Evolutionary conservation across 1,140 invertebrate genomes (phyloP), one percentile per base, ranked within the genome.

Genomic region (Calliopsis andreniformis): DNA sequence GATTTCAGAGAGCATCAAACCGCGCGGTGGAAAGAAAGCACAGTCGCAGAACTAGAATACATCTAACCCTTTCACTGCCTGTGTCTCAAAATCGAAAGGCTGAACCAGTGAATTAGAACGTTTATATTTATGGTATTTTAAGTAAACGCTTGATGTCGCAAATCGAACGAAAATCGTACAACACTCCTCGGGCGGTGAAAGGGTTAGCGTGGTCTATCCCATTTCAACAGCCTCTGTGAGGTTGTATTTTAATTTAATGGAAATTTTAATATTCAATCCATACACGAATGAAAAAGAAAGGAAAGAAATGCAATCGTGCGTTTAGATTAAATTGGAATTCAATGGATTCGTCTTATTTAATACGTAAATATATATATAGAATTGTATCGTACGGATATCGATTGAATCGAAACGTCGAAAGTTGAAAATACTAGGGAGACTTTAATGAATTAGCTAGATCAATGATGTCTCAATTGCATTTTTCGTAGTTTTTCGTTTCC

Each of bases 1-100:
- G 90, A 96, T 99, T 82, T 99, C 98, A 0, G 97, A 99, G 91
- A 95, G 94, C 70, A 98, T 99, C 76, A 99, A 99, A 93, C 98
- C 98, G 7, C 93, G 98, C 69, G 96, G 95, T 53, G 94, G 94
- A 53, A 94, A 93, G 71, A 94, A 94, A 83, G 79, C 90, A 14
- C 90, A 91, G 62, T 49, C 87, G 5, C 88, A 92, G 71, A 91
- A 91, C 76, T 91, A 87, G 83, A 85, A 78, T 62, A 81, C 67
- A 76, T 32, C 71, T 76, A 86, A 87, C 78, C 79, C 83, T 84
- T 87, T 88, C 77, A 83, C 76, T 81, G 82, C 80, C 80, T 88
- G 85, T 47, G 86, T 84, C 59, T 83, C 77, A 32, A 84, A 84
- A 80, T 80, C 63, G 64, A 86, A 86, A 86, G 78, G 79, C 62